These are phyloP conservation scores for Chiloscyllium plagiosum DNA, from an alignment of 2,113 vertebrate genomes.

Conservation along the genomic window DNA sequence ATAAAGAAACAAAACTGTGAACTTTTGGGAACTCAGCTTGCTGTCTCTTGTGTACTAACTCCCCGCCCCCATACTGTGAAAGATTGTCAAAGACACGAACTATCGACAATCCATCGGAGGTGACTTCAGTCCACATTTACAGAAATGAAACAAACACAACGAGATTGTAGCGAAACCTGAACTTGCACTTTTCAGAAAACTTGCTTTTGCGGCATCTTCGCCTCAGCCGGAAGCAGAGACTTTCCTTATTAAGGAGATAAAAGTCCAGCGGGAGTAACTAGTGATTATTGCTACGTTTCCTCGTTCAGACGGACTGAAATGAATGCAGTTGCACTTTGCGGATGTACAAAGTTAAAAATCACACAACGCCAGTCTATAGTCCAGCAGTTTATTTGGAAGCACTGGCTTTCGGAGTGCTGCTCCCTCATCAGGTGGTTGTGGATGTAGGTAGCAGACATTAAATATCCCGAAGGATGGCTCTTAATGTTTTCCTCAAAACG, in stretches of 20 bases:
- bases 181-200: slow-evolving; percentile 16
- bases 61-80: not conserved
- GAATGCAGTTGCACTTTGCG: not conserved
- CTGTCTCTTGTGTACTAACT: no score
- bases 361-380: no score
- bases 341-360: not conserved
- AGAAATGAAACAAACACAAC: not conserved
- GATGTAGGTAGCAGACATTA: not conserved
- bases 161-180: not conserved
- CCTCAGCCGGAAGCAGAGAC: not conserved
- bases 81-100: not conserved
- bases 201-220: not conserved
- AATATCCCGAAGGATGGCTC: not conserved
- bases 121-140: not conserved
- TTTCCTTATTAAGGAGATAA: not conserved
- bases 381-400: no score
- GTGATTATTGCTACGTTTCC: not conserved
- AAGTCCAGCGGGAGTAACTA: not conserved
- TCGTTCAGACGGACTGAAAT: not conserved
- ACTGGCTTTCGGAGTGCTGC: no score
- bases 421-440: no score
- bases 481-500: not conserved
- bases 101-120: not conserved
- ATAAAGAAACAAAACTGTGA: not conserved
- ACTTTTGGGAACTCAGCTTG: not conserved